These are phyloP conservation scores for Ichneumon xanthorius DNA, from an alignment of 2,888 invertebrate genomes.

Conservation along the genomic window DNA sequence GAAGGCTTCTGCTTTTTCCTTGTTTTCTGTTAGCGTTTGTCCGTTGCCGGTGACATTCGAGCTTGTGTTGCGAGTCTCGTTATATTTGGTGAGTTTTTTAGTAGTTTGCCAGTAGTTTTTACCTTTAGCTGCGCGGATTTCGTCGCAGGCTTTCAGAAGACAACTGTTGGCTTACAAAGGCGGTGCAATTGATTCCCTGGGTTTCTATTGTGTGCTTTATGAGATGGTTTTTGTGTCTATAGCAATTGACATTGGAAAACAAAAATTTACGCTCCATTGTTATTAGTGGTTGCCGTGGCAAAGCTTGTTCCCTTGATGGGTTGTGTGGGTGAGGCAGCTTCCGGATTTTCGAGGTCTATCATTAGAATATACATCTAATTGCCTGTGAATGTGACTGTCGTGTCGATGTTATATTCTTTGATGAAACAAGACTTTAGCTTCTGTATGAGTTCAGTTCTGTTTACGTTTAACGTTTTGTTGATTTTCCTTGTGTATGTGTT, in stretches of 20 bases:
- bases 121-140: conserved; percentile 26
- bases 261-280: too few species aligned
- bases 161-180: too few species aligned
- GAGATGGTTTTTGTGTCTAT: too few species aligned
- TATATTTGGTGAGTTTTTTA: conserved; percentile 39
- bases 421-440: background rate
- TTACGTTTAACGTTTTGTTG: background rate
- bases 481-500: background rate
- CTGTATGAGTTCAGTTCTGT: background rate
- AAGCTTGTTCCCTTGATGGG: too few species aligned
- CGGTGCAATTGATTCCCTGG: too few species aligned
- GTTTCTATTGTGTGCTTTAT: too few species aligned
- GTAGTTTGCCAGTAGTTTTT: conserved; percentile 50
- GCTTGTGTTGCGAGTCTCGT: background rate
- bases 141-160: conserved; percentile 36
- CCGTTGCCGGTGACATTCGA: conserved; percentile 15
- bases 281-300: too few species aligned
- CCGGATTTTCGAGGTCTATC: too few species aligned
- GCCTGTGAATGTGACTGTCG: background rate
- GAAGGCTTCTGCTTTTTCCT: background rate
- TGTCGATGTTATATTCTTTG: background rate
- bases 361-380: conserved; percentile 15
- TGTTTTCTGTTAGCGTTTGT: background rate
- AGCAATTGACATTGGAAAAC: too few species aligned
- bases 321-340: too few species aligned